Evolutionary conservation across 2,113 vertebrate genomes (phyloP), one percentile per base, ranked within the genome.

Genomic region (Ceuthmochares aereus): DNA sequence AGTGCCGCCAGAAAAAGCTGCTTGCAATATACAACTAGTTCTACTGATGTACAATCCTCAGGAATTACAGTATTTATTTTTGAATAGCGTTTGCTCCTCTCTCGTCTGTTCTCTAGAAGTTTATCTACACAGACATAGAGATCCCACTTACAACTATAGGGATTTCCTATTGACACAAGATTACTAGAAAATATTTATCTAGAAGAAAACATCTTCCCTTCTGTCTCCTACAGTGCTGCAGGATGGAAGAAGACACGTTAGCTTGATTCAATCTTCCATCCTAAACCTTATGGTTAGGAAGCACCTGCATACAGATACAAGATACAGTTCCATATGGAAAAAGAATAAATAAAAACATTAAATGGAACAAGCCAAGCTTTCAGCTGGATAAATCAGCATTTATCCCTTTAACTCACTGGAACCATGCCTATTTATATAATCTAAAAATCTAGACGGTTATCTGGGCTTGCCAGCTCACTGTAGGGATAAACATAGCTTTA

Each of bases 381-480:
- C 78, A 91, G 62, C 62, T 64, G 76, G 13, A 17, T 62, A 85
- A 87, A 85, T 76, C 66, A 87, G 54, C 62, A 29, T 75, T 95
- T 91, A 81, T 92, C 14, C 90, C 86, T 89, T 58, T 72, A 86
- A 84, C 77, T 74, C 56, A 8, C 55, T 95, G 96, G 84, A 95
- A 49, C 47, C 3, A 4, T 85, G 87, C 84, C 87, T 26, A 4
- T 88, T 94, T 90, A 43, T 94, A 90, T 87, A 49, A 37, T 26
- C 64, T 34, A 34, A 77, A 78, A 27, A 95, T 95, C 91, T 87
- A 62, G 72, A 74, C 32, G 64, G 59, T 87, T 85, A 85, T 87
- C 78, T 70, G 84, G 89, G 75, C 75, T 83, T 95, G 90, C 84
- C 91, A 85, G 94, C 94, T 93, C 90, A 88, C 78, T 62, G 72